Base-by-base conservation (phyloP, 2,797 vertebrate species). In the Todus mexicanus region DNA sequence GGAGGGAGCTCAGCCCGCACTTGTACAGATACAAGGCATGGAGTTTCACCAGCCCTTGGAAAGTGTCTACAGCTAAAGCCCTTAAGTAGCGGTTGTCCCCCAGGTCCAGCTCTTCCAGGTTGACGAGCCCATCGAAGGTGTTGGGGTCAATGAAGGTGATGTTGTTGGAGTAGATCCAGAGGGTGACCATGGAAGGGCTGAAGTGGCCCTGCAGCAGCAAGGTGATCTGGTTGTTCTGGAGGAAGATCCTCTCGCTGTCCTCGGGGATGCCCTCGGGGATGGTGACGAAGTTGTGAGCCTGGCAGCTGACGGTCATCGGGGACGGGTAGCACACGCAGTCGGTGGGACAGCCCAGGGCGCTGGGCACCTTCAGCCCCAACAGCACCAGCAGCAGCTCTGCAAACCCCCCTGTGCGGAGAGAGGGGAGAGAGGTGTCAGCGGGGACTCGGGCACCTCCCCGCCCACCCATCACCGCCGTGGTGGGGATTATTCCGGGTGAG, bases 121-220 rank as follows among this genome's bases (percentile, higher is more conserved):
- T 97, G 38, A 97, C 96, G 9, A 99, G 99, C 93, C 99, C 99
- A 5, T 98, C 98, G 53, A 99, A 99, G 73, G 99, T 98, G 78
- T 98, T 98, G 27, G 99, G 98, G 96, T 99, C 99, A 2, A 99
- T 99, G 97, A 98, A 99, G 25, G 99, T 99, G 96, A 99, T 99
- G 96, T 99, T 99, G 97, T 99, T 99, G 97, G 99, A 99, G 97
- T 99, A 99, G 96, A 99, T 98, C 99, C 99, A 99, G 61, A 99
- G 98, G 38, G 98, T 99, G 97, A 99, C 98, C 22, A 98, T 98
- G 92, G 98, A 98, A 12, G 98, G 96, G 95, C 98, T 99, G 97
- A 99, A 99, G 97, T 99, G 98, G 84, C 99, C 99, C 31, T 96
- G 98, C 69, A 98, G 98, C 60, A 99, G 98, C 92, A 98, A 97